Evolutionary conservation across 2,113 vertebrate genomes (phyloP).

Genomic region (Athene cunicularia): DNA sequence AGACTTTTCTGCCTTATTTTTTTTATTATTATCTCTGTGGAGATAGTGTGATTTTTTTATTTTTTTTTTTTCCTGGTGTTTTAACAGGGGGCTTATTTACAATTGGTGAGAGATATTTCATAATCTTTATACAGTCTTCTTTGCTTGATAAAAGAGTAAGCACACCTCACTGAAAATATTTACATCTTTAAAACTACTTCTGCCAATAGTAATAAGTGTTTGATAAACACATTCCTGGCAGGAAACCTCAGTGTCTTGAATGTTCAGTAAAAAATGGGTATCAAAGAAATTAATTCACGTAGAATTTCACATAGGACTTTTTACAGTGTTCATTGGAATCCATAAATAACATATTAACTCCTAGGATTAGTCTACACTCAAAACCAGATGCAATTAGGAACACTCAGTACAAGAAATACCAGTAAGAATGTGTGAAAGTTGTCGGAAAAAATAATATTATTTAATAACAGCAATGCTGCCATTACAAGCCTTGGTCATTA

Average conservation of each 20-base stretch:
- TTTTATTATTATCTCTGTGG: not conserved
- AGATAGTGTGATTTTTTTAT: not conserved
- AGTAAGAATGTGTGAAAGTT: not conserved
- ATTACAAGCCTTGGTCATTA: not conserved
- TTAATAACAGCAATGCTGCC: not conserved
- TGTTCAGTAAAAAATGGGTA: not conserved
- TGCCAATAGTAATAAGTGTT: not conserved
- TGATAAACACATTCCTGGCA: not conserved
- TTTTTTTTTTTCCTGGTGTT: not conserved
- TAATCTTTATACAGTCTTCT: not conserved
- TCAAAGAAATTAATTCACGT: not conserved
- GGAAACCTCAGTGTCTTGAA: not conserved
- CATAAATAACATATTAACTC: not conserved
- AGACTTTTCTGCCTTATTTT: not conserved
- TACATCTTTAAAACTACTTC: not conserved
- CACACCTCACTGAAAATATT: not conserved
- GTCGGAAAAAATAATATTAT: not conserved
- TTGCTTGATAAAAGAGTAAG: not conserved
- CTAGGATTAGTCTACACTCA: not conserved
- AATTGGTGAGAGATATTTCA: not conserved
- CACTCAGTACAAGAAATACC: not conserved
- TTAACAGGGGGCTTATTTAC: not conserved
- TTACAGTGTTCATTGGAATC: not conserved
- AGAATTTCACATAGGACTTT: not conserved
- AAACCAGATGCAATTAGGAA: not conserved